phyloP scores from a whole-genome alignment of 1,140 invertebrate genomes.

The Streblospio benedicti region DNA sequence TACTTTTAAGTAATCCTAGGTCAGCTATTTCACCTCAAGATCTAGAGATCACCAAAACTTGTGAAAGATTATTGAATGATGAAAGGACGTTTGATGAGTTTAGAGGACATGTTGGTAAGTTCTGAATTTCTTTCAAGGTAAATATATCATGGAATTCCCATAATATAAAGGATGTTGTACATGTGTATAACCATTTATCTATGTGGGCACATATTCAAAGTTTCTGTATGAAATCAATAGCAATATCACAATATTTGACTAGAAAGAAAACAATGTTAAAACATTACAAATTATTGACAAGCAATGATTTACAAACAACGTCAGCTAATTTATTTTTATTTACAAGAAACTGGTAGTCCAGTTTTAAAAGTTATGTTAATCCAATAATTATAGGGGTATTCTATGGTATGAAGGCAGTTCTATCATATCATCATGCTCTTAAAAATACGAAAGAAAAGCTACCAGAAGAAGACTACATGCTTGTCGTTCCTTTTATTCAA shows the following conservation, averaged over 20 bases:
- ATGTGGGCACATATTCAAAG: too few species aligned
- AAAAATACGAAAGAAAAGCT: constrained; percentile 29
- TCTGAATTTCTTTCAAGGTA: neutral
- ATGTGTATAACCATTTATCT: too few species aligned
- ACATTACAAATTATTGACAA: too few species aligned
- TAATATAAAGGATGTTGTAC: too few species aligned
- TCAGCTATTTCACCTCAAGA: constrained; percentile 39
- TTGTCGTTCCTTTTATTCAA: constrained; percentile 37
- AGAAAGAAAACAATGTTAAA: too few species aligned
- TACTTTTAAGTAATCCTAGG: constrained; percentile 32
- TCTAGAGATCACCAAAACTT: constrained; percentile 39
- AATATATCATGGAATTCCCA: too few species aligned
- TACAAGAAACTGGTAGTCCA: too few species aligned
- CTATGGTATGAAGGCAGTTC: constrained; percentile 42
- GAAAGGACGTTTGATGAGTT: constrained; percentile 35
- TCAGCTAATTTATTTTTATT: too few species aligned
- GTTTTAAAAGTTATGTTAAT: too few species aligned
- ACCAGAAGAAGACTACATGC: constrained; percentile 35
- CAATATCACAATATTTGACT: too few species aligned
- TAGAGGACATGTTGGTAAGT: constrained; percentile 37
- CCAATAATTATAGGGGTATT: constrained; percentile 41
- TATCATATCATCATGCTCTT: constrained; percentile 39
- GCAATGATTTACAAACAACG: too few species aligned
- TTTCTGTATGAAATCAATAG: too few species aligned
- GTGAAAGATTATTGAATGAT: constrained; percentile 34